Evolutionary conservation across 2,113 vertebrate species (phyloP).

Genomic region (Scartelaos histophorus): DNA sequence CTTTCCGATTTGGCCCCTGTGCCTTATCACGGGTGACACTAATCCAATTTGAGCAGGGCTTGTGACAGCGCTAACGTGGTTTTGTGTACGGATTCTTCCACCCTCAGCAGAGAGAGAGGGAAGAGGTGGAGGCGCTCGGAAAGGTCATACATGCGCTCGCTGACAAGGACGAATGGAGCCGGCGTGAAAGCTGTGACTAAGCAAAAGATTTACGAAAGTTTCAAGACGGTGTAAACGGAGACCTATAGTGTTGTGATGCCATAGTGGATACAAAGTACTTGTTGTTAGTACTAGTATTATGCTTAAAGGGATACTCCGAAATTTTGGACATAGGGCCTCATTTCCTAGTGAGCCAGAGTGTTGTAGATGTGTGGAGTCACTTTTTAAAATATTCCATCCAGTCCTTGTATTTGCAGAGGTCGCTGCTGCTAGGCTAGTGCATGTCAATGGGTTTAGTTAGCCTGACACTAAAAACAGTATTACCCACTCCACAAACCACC

Average conservation of each 20-base stretch:
- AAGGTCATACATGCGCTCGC: constrained; percentile 39
- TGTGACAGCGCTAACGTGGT: constrained; percentile 70
- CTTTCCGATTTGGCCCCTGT: constrained; percentile 66
- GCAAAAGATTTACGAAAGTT: neutral
- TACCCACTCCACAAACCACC: too few relatives aligned
- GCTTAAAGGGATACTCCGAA: too few relatives aligned
- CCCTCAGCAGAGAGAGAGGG: constrained; percentile 29
- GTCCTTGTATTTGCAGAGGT: too few relatives aligned
- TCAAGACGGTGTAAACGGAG: neutral
- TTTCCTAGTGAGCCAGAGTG: too few relatives aligned
- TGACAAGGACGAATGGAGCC: constrained; percentile 1
- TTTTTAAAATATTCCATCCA: too few relatives aligned
- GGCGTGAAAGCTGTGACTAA: neutral
- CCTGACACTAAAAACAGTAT: too few relatives aligned
- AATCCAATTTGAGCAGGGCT: constrained; percentile 76
- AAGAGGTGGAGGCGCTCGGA: constrained; percentile 25
- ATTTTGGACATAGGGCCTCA: too few relatives aligned
- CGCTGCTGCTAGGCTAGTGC: too few relatives aligned
- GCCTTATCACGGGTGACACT: constrained; percentile 77
- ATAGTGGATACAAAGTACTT: neutral
- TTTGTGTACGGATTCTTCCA: constrained; percentile 62
- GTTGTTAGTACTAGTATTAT: neutral
- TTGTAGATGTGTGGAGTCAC: too few relatives aligned
- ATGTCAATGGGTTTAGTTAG: too few relatives aligned
- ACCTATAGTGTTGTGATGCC: neutral